Conservation (phyloP, 2,797 vertebrate species). For the Ambastaia sidthimunki region DNA sequence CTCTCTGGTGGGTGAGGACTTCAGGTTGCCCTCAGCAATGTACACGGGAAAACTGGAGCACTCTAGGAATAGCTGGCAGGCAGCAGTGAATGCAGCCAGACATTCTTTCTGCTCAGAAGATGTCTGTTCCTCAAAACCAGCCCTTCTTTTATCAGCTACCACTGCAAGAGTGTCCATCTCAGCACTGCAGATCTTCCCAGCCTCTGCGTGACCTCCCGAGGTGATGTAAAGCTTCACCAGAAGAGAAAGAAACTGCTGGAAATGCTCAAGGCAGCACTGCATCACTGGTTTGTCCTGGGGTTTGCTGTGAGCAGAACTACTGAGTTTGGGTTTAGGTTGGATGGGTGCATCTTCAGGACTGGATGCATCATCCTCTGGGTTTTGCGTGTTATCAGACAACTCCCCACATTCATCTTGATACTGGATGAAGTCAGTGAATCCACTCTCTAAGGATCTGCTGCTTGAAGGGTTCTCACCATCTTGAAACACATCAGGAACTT, state of each 20-base stretch:
- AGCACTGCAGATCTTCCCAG: conserved; percentile 63
- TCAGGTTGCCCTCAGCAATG: conserved; percentile 93
- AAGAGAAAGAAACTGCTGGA: conserved; percentile 93
- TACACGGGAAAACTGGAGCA: conserved; percentile 98
- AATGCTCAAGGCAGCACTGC: conserved; percentile 96
- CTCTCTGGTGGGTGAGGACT: conserved; percentile 84
- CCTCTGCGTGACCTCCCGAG: conserved; percentile 67
- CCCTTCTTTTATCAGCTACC: conserved; percentile 59
- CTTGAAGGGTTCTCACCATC: conserved; percentile 83
- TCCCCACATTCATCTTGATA: conserved; percentile 86
- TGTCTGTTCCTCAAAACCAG: conserved; percentile 62
- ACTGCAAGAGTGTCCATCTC: conserved; percentile 62
- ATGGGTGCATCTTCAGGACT: conserved; percentile 16
- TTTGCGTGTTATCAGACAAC: conserved; percentile 75
- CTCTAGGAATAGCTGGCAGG: conserved; percentile 96
- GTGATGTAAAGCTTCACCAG: conserved; percentile 89
- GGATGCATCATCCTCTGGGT: conserved; percentile 17
- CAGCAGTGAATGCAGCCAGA: conserved; percentile 90
- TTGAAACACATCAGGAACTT: conserved; percentile 84
- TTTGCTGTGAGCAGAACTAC: conserved; percentile 74
- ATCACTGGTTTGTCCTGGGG: conserved; percentile 92
- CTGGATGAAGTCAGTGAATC: conserved; percentile 95
- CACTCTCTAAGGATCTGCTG: conserved; percentile 86
- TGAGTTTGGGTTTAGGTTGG: conserved; percentile 44
- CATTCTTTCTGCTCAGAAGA: conserved; percentile 79